These are phyloP conservation scores for Stigmatopora argus DNA, from an alignment of 2,113 vertebrate genomes.

Conservation along the genomic window DNA sequence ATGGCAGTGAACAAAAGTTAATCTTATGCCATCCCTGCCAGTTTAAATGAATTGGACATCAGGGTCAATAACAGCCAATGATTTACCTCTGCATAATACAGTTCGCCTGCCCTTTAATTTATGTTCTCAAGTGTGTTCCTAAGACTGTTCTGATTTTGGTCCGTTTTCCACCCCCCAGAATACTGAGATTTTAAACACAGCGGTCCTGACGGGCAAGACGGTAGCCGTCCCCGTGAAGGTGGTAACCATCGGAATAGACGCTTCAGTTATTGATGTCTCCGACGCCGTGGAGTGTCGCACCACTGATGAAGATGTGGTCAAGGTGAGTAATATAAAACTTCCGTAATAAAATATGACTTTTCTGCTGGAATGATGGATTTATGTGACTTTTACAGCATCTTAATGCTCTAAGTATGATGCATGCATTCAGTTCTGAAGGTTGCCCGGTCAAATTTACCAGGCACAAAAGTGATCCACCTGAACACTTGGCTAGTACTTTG, in stretches of 20 bases:
- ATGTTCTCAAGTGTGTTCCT: not conserved
- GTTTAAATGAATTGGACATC: too few species aligned
- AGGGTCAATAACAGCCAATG: too few species aligned
- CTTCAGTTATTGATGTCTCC: constrained; percentile 79
- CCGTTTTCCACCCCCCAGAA: constrained; percentile 9
- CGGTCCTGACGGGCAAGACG: constrained; percentile 84
- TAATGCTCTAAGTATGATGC: not conserved
- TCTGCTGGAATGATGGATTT: not conserved
- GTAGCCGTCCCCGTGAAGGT: constrained; percentile 87
- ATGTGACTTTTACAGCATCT: not conserved
- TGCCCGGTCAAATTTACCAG: not conserved
- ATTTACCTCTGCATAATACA: too few species aligned
- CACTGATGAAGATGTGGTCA: constrained; percentile 83
- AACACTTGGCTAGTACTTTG: not conserved
- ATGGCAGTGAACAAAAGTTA: too few species aligned
- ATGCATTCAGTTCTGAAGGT: not conserved
- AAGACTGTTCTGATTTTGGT: not conserved
- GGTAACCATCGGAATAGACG: constrained; percentile 80
- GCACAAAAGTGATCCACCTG: not conserved
- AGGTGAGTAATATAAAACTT: constrained; percentile 70
- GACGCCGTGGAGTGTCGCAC: constrained; percentile 84
- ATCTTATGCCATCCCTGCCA: too few species aligned
- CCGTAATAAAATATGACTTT: not conserved
- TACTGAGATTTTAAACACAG: constrained; percentile 89
- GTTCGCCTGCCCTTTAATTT: not conserved